Base-by-base conservation (phyloP, 1,140 invertebrate genomes). In the Danaus melanippus region DNA sequence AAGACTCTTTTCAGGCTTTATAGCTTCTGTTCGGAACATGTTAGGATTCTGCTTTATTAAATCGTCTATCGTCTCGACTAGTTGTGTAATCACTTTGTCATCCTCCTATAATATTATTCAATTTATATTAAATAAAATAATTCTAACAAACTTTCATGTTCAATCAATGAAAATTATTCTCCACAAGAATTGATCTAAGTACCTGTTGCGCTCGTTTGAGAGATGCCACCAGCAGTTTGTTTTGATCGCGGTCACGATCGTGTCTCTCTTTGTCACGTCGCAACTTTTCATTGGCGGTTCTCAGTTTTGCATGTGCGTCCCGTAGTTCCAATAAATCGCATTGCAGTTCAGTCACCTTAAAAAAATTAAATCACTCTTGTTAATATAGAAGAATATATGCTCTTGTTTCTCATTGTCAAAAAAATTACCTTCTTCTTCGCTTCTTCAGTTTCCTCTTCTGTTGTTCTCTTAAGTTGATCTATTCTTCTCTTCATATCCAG, bases 261-360 rank as follows among this genome's bases (percentile, higher is more conserved):
- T 93, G 91, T 3, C 93, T 89, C 71, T 97, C 95, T 60, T 95
- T 95, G 76, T 98, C 96, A 42, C 95, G 88, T 46, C 95, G 88
- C 57, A 97, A 88, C 73, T 97, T 96, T 64, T 97, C 96, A 75
- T 96, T 97, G 43, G 95, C 95, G n/a, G 95, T 96, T 43, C 96
- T 89, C 47, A 97, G 81, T 79, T 97, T 97, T 7, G 95, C 95
- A 77, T 97, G 95, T 12, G 95, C 95, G 80, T 97, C 96, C 11
- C 95, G 88, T 21, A 97, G 82, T 79, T 97, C 96, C 17, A 97
- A 80, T 39, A 97, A 78, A 87, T 97, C 95, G 69, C 93, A 95
- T 82, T 97, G 95, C 11, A 97, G 77, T 88, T 97, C 89, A 43
- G 89, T 87, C 44, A 90, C 84, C 86, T 86, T 49, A 7, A 45